Evolutionary conservation across 2,888 invertebrate species (phyloP).

Genomic region (Octonoba sinensis): DNA sequence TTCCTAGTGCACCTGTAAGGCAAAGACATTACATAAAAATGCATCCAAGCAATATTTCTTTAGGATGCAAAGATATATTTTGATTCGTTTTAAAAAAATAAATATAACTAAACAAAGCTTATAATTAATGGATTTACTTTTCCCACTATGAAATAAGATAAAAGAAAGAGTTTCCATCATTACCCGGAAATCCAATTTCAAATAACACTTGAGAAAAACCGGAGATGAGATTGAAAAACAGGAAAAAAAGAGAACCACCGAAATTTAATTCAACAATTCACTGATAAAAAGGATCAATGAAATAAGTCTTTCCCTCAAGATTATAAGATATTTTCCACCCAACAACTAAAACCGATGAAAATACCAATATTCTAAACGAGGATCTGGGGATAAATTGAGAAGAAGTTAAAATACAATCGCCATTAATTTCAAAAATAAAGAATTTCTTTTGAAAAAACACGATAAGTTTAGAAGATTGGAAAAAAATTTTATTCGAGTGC

Average conservation of each 20-base stretch:
- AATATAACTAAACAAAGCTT: not conserved
- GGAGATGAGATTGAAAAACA: slow-evolving; percentile 21
- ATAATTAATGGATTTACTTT: too few species aligned
- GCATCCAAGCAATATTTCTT: too few species aligned
- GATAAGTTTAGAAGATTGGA: not conserved
- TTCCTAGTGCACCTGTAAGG: too few species aligned
- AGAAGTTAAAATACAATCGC: too few species aligned
- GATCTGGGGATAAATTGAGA: too few species aligned
- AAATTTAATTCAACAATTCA: slow-evolving; percentile 40
- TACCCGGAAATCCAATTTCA: slow-evolving; percentile 53
- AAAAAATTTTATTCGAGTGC: too few species aligned
- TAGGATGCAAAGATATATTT: slow-evolving; percentile 2
- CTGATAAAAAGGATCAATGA: slow-evolving; percentile 29
- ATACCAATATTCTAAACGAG: not conserved
- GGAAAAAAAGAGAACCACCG: slow-evolving; percentile 1
- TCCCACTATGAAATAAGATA: too few species aligned
- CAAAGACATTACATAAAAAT: too few species aligned
- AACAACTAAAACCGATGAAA: too few species aligned
- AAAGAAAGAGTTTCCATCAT: slow-evolving; percentile 32
- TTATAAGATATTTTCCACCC: too few species aligned
- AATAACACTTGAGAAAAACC: slow-evolving; percentile 40
- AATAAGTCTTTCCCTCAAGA: too few species aligned
- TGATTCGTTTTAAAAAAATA: not conserved
- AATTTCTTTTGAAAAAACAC: not conserved
- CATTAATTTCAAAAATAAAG: not conserved